phyloP scores from a whole-genome alignment of 2,113 vertebrate species.

The Hippocampus zosterae region DNA sequence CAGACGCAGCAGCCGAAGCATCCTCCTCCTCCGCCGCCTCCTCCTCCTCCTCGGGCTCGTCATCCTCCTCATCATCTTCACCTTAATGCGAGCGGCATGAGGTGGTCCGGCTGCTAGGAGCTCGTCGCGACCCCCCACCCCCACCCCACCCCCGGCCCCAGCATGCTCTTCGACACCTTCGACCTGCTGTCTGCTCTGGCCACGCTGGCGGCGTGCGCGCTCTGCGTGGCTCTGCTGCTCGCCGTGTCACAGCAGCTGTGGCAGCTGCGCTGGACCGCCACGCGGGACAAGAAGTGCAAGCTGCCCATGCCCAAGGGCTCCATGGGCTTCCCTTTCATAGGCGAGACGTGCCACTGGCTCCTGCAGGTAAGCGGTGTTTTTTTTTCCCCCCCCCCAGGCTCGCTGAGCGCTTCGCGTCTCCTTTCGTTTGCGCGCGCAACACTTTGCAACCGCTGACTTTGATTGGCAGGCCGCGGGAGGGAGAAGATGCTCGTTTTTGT shows the following conservation, averaged over 20 bases:
- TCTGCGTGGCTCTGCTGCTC: conserved; percentile 89
- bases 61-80: background rate
- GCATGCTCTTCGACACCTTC: conserved; percentile 89
- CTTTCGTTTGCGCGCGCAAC: background rate
- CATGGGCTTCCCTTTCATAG: conserved; percentile 97
- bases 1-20: conserved; percentile 55
- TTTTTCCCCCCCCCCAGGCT: too few species aligned
- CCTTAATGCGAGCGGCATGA: conserved; percentile 7
- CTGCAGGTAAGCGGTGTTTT: conserved; percentile 84
- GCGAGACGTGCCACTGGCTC: conserved; percentile 98
- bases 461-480: conserved; percentile 3
- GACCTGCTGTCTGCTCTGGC: conserved; percentile 93
- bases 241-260: conserved; percentile 95
- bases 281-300: conserved; percentile 93
- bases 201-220: conserved; percentile 89
- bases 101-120: conserved; percentile 10
- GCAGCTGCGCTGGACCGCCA: conserved; percentile 93
- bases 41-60: conserved; percentile 10
- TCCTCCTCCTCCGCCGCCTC: conserved; percentile 24
- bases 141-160: conserved; percentile 22
- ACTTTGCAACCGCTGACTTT: background rate
- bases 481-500: background rate
- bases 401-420: too few species aligned
- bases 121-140: conserved; percentile 13
- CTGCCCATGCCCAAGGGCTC: conserved; percentile 94